Conservation (phyloP, 2,888 invertebrate genomes). For the Chrysodeixis includens region DNA sequence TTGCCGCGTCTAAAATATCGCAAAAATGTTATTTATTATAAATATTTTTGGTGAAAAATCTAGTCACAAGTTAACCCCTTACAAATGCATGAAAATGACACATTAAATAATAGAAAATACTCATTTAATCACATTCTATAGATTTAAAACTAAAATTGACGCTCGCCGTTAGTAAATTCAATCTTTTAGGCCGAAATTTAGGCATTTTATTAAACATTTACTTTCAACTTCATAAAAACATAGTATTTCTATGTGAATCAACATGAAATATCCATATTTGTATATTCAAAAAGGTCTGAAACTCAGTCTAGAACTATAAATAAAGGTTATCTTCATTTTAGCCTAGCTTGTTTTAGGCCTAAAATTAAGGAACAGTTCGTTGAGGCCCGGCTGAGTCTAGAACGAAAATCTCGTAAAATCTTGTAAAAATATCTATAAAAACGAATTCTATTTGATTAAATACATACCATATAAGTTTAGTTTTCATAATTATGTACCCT, state of each 20-base stretch:
- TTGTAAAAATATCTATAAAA: background rate
- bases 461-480: slow-evolving; percentile 22
- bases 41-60: slow-evolving; percentile 3
- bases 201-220: background rate
- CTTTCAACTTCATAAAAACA: background rate
- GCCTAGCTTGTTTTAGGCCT: slow-evolving; percentile 42
- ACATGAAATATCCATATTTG: background rate
- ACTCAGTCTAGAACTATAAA: background rate
- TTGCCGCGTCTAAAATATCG: background rate
- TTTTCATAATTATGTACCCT: background rate
- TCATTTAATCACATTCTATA: background rate
- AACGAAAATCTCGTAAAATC: background rate
- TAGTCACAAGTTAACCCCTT: rapidly evolving
- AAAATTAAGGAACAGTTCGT: slow-evolving; percentile 24
- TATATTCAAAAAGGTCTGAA: background rate
- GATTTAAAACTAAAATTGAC: background rate
- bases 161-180: background rate
- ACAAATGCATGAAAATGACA: background rate
- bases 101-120: background rate
- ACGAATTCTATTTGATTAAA: background rate
- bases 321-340: background rate
- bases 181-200: background rate
- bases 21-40: background rate
- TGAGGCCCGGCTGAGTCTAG: background rate
- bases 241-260: background rate